Conservation (phyloP, 2,113 vertebrate species). For the Nestor notabilis region DNA sequence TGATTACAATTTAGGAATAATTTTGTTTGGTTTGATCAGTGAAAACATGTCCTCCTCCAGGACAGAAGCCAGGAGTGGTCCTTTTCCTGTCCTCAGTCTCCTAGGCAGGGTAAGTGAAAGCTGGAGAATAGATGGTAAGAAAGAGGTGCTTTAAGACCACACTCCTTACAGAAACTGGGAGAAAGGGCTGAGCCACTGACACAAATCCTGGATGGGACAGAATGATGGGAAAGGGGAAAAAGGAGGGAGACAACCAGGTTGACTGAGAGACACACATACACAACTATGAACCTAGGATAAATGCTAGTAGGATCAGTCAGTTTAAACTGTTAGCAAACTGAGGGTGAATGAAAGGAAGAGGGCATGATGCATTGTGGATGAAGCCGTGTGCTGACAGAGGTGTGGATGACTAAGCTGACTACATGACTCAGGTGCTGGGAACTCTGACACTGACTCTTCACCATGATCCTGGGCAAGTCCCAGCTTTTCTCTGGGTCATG, state of each 20-base stretch:
- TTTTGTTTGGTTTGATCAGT: neutral
- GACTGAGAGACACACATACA: neutral
- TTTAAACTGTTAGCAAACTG: neutral
- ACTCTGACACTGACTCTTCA: neutral
- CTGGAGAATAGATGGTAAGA: neutral
- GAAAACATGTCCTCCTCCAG: neutral
- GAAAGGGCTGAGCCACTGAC: neutral
- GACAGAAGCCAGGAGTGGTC: neutral
- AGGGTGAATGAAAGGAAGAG: conserved; percentile 8
- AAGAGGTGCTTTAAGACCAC: neutral
- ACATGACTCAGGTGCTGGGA: conserved; percentile 51
- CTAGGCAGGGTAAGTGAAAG: neutral
- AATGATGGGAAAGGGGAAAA: neutral
- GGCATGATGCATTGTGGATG: neutral
- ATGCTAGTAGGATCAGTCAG: neutral
- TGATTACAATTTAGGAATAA: neutral
- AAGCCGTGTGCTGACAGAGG: neutral
- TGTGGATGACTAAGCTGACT: neutral
- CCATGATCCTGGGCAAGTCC: neutral
- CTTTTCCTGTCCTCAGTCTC: neutral
- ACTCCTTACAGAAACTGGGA: accelerated
- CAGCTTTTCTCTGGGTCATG: neutral
- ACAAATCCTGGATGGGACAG: neutral
- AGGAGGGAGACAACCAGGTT: accelerated
- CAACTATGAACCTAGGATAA: neutral